Evolutionary conservation across 2,797 vertebrate species (phyloP).

Genomic region (Benthosema pterotum): DNA sequence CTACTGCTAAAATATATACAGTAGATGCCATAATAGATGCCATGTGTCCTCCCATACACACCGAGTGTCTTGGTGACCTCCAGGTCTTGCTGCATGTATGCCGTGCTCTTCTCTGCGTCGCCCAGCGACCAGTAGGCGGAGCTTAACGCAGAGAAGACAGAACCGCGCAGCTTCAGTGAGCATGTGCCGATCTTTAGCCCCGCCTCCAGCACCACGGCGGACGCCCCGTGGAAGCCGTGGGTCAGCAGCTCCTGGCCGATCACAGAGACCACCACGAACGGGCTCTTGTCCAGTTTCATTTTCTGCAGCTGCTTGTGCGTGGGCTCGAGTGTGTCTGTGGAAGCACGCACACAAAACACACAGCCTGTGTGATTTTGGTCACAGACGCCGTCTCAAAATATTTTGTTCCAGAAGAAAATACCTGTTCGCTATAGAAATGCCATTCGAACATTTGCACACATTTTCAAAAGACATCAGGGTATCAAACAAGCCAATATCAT

Average conservation of each 20-base stretch:
- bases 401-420: no score
- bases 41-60: slow-evolving; percentile 9
- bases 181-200: slow-evolving; percentile 97
- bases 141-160: slow-evolving; percentile 95
- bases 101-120: slow-evolving; percentile 91
- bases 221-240: slow-evolving; percentile 86
- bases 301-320: slow-evolving; percentile 96
- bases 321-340: slow-evolving; percentile 90
- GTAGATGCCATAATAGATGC: background rate
- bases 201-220: slow-evolving; percentile 93
- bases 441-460: no score
- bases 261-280: slow-evolving; percentile 98
- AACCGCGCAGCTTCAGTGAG: slow-evolving; percentile 95
- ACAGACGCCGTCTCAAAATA: no score
- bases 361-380: no score
- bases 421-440: no score
- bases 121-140: slow-evolving; percentile 94
- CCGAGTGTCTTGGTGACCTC: slow-evolving; percentile 91
- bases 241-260: slow-evolving; percentile 96
- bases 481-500: no score
- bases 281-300: slow-evolving; percentile 99
- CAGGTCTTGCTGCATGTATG: slow-evolving; percentile 98
- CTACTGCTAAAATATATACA: no score
- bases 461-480: no score
- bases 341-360: background rate